Evolutionary conservation across 1,140 invertebrate genomes (phyloP), one percentile per base, ranked within the genome.

Genomic region (Zaprionus lachaisei): DNA sequence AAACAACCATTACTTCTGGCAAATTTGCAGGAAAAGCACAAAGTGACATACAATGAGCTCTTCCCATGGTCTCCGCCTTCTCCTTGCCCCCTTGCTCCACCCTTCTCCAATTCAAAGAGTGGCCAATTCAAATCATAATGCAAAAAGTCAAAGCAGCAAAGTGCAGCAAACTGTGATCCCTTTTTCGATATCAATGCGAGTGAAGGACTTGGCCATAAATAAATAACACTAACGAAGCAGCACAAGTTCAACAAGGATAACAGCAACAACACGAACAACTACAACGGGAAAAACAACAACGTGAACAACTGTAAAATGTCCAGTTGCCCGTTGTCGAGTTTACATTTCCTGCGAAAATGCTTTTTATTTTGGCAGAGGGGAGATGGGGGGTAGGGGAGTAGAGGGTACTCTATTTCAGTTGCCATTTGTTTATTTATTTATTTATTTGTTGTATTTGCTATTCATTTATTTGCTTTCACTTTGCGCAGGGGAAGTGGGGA

Each of bases 401-500:
- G 41, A 47, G 41, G 15, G 41, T 63, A 74, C 66, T 70, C 72
- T 58, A 75, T 75, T 75, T 71, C 67, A 75, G 41, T 61, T 41
- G 41, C 24, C 68, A 71, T 63, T 75, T 75, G 71, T 79, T 81
- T 79, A 75, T 79, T 81, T 79, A 68, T 70, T 28, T 77, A 67
- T 58, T 57, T 67, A 75, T 73, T 74, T 73, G 61, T 70, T 51
- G 60, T 81, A 70, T 79, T 81, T 79, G 71, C 72, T 75, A 69
- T 78, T 78, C 71, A 73, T 80, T 78, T 74, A 70, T 74, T 74
- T 80, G 75, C 78, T 73, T 77, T 73, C 38, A 69, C 55, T 70
- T 80, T 58, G 69, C 64, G 56, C 65, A 31, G 28, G 7, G 11
- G 20, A 20, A 31, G 31, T 5, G 7, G 4, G 17, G 28, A 60